Conservation (phyloP, 2,888 invertebrate species). For the Tribolium freemani region DNA sequence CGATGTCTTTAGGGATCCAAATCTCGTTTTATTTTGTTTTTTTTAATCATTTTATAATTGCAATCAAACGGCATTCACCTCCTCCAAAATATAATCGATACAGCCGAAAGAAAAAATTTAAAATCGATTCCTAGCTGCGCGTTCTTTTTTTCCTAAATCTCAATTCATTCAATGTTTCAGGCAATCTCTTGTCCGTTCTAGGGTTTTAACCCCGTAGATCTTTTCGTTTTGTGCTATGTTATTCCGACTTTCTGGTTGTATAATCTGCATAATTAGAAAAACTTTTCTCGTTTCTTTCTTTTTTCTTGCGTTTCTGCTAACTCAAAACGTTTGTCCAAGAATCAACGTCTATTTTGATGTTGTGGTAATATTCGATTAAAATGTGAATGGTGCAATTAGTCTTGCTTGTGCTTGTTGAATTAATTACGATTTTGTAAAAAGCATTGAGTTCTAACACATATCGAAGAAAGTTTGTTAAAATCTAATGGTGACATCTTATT, state of each 20-base stretch:
- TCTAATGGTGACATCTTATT: slow-evolving; percentile 23
- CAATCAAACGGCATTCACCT: not conserved
- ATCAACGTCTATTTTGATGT: not conserved
- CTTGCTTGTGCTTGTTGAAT: not conserved
- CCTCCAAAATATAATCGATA: not conserved
- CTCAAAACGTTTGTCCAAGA: not conserved
- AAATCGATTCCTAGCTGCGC: not conserved
- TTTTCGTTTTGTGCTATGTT: not conserved
- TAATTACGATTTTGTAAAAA: not conserved
- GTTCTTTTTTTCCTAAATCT: not conserved
- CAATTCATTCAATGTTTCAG: not conserved
- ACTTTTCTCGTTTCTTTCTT: slow-evolving; percentile 1
- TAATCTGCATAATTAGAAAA: slow-evolving; percentile 17
- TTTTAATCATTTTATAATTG: slow-evolving; percentile 24
- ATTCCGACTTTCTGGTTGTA: not conserved
- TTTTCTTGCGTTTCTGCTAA: not conserved
- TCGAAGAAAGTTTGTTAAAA: slow-evolving; percentile 8
- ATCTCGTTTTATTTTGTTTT: slow-evolving; percentile 10
- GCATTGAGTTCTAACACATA: slow-evolving; percentile 1
- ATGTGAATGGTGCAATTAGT: not conserved
- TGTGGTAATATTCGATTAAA: not conserved
- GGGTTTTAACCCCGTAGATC: slow-evolving; percentile 2
- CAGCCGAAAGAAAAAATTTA: not conserved
- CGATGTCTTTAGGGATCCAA: slow-evolving; percentile 27
- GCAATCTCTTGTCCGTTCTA: not conserved